Conservation (phyloP, 2,888 invertebrate species). For the Synergus laeviventris region DNA sequence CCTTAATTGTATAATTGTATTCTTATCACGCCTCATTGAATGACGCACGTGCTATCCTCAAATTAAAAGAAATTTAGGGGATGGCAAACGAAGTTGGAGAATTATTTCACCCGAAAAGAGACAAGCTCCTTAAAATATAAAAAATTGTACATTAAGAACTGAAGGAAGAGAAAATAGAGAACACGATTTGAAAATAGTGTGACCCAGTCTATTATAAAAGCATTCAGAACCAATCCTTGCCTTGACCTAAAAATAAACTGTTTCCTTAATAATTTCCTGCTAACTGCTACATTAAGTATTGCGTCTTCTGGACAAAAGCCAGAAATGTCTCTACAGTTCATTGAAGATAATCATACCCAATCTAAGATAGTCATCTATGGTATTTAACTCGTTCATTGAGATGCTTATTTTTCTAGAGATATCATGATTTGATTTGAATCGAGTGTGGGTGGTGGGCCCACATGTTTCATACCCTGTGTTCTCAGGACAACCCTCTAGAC, state of each 20-base stretch:
- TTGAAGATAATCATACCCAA: slow-evolving; percentile 8
- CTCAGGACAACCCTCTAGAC: no score
- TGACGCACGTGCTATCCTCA: no score
- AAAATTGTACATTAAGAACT: neutral
- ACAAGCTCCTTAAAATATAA: slow-evolving; percentile 33
- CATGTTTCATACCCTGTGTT: no score
- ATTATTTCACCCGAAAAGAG: no score
- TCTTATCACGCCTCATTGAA: neutral
- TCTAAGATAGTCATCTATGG: neutral
- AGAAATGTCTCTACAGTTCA: slow-evolving; percentile 39
- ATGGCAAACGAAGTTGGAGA: no score
- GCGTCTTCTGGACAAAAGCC: slow-evolving; percentile 43
- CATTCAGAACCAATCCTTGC: neutral
- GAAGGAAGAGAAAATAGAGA: neutral
- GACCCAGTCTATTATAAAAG: neutral
- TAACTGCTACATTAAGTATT: neutral
- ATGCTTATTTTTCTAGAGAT: neutral
- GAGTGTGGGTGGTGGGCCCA: no score
- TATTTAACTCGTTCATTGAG: neutral
- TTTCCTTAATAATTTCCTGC: neutral
- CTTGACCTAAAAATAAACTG: neutral
- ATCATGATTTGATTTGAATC: no score
- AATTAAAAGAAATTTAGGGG: no score
- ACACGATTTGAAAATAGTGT: neutral
- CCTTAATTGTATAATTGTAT: no score